Evolutionary conservation across 1,140 invertebrate genomes (phyloP).

Genomic region (Diploscapter pachys): DNA sequence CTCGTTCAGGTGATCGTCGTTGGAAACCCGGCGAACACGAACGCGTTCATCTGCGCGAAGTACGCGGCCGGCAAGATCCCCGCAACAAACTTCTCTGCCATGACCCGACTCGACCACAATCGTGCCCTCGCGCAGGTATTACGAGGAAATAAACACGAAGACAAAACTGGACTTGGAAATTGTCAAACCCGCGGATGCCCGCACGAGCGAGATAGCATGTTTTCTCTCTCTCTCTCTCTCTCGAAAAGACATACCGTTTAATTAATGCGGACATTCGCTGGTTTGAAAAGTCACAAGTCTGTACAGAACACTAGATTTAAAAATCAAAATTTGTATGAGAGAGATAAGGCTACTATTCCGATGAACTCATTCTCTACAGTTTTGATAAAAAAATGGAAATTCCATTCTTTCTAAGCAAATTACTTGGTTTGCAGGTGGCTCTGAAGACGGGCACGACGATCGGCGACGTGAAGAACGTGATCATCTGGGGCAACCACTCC

Average conservation of each 20-base stretch:
- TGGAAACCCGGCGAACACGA: conserved; percentile 98
- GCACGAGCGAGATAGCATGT: too few species aligned
- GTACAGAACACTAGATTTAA: not conserved
- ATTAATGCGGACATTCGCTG: too few species aligned
- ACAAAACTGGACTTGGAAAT: too few species aligned
- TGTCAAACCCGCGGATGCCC: too few species aligned
- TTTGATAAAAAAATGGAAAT: not conserved
- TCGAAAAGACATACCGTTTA: too few species aligned
- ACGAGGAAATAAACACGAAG: too few species aligned
- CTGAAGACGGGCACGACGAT: conserved; percentile 66
- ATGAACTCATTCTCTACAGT: not conserved
- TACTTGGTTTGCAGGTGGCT: conserved; percentile 60
- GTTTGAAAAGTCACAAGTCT: not conserved
- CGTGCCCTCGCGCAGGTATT: conserved; percentile 77
- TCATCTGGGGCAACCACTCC: conserved; percentile 99
- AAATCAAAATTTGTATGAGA: too few species aligned
- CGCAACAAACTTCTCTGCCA: conserved; percentile 90
- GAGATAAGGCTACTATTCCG: too few species aligned
- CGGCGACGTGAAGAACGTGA: conserved; percentile 78
- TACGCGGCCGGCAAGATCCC: conserved; percentile 97
- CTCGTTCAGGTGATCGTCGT: conserved; percentile 75
- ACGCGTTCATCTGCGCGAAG: conserved; percentile 89
- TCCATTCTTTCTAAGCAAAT: not conserved
- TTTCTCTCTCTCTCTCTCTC: too few species aligned
- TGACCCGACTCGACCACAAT: conserved; percentile 97